phyloP scores from a whole-genome alignment of 30 jellyfish, hydroid and myxozoan species.

The Morbakka virulenta region DNA sequence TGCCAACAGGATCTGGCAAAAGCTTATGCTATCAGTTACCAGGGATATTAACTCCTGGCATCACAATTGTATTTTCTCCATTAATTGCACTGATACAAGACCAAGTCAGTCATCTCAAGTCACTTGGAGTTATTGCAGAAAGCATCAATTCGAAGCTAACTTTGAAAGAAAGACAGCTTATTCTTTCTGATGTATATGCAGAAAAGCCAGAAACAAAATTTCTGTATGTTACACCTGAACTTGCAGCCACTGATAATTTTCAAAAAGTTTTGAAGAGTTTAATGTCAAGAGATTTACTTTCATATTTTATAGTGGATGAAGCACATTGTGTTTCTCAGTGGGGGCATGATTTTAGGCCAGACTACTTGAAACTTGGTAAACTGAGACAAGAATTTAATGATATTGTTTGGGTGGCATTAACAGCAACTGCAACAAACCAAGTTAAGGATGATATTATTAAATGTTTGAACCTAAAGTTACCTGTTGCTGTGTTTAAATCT shows the following conservation, averaged over 20 bases:
- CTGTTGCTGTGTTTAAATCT: conserved; percentile 76
- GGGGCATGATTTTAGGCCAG: conserved; percentile 99
- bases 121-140: conserved; percentile 70
- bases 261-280: conserved; percentile 28
- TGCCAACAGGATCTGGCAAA: conserved; percentile 98
- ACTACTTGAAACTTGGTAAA: conserved; percentile 81
- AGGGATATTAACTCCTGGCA: conserved; percentile 48
- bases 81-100: conserved; percentile 80
- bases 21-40: conserved; percentile 88
- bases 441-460: conserved; percentile 80
- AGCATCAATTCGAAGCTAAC: conserved; percentile 69
- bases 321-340: conserved; percentile 99
- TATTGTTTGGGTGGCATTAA: conserved; percentile 74
- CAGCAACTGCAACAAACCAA: conserved; percentile 96
- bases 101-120: conserved; percentile 56
- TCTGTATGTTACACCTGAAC: conserved; percentile 93
- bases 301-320: conserved; percentile 91
- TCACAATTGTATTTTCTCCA: conserved; percentile 81
- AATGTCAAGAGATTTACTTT: conserved; percentile 33
- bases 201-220: conserved; percentile 60
- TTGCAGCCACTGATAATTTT: conserved; percentile 74
- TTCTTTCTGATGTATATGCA: conserved; percentile 46
- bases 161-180: conserved; percentile 37
- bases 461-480: conserved; percentile 44
- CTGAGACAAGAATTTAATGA: conserved; percentile 65